phyloP scores from a whole-genome alignment of 2,888 invertebrate genomes.

The Fragum sueziense region DNA sequence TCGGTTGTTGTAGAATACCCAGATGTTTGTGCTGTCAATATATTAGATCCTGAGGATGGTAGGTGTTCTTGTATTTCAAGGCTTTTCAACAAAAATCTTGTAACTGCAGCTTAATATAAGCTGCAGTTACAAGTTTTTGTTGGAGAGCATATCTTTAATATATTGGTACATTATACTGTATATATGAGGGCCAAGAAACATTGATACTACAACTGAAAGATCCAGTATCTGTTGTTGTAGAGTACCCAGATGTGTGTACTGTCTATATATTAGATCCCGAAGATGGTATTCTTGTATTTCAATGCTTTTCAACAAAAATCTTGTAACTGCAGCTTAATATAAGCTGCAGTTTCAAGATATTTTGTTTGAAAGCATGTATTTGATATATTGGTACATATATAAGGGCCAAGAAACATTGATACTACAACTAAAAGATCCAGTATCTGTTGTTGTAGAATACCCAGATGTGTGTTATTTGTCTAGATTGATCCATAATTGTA shows the following conservation, averaged over 20 bases:
- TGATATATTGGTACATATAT: slow-evolving; percentile 77
- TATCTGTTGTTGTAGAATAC: slow-evolving; percentile 77
- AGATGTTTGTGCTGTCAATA: slow-evolving; percentile 73
- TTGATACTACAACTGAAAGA: slow-evolving; percentile 76
- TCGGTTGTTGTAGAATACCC: slow-evolving; percentile 78
- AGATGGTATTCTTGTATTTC: slow-evolving; percentile 79
- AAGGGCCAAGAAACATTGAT: slow-evolving; percentile 78
- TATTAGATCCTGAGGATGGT: slow-evolving; percentile 80
- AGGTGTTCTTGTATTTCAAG: too few relatives aligned
- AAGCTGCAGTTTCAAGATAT: too few relatives aligned
- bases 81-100: too few relatives aligned
- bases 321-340: too few relatives aligned
- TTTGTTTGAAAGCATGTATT: too few relatives aligned
- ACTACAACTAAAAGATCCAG: slow-evolving; percentile 78
- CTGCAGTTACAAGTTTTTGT: too few relatives aligned
- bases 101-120: too few relatives aligned
- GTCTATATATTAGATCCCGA: slow-evolving; percentile 79
- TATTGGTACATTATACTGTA: too few relatives aligned
- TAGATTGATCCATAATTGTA: too few relatives aligned
- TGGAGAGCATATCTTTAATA: too few relatives aligned
- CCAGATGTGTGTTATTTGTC: slow-evolving; percentile 74
- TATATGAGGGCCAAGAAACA: slow-evolving; percentile 77
- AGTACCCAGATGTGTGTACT: slow-evolving; percentile 72
- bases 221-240: slow-evolving; percentile 80
- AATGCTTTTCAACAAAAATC: too few relatives aligned